These are phyloP conservation scores for Drosophila sordidula DNA, from an alignment of 2,888 invertebrate genomes.

Conservation along the genomic window DNA sequence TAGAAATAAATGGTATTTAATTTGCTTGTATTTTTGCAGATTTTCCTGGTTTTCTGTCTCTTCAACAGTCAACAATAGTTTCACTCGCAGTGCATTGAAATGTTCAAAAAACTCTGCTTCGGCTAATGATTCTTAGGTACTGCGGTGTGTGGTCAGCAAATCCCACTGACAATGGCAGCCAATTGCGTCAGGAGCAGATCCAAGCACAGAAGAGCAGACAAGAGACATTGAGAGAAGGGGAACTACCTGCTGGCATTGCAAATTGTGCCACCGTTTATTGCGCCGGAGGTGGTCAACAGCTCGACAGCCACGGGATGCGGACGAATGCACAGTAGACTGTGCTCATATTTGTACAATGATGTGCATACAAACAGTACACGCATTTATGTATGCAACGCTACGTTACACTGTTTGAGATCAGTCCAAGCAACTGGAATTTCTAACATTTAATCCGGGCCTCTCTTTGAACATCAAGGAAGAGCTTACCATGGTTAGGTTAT, in stretches of 20 bases:
- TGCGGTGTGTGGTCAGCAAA: constrained; percentile 50
- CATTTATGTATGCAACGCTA: constrained; percentile 1
- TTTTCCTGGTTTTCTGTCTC: not conserved
- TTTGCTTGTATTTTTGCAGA: not conserved
- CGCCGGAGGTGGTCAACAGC: constrained; percentile 45
- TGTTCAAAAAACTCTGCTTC: constrained; percentile 13
- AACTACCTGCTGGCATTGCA: constrained; percentile 26
- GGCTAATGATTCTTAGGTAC: constrained; percentile 21
- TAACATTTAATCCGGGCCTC: constrained; percentile 10
- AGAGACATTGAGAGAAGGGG: not conserved
- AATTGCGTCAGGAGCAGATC: constrained; percentile 44
- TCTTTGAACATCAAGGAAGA: not conserved
- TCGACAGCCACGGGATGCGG: constrained; percentile 29
- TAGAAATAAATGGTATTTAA: no score
- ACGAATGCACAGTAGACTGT: constrained; percentile 22
- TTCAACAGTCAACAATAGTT: constrained; percentile 1
- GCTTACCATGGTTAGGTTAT: not conserved
- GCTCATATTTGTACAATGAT: constrained; percentile 41
- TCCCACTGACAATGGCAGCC: constrained; percentile 62
- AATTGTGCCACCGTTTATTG: constrained; percentile 48
- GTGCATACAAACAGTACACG: not conserved
- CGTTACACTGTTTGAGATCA: constrained; percentile 20
- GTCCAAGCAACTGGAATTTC: constrained; percentile 53
- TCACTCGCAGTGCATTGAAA: constrained; percentile 31
- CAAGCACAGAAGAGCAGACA: constrained; percentile 2